Evolutionary conservation across 2,888 invertebrate genomes (phyloP).

Genomic region (Drosophila bunnanda): DNA sequence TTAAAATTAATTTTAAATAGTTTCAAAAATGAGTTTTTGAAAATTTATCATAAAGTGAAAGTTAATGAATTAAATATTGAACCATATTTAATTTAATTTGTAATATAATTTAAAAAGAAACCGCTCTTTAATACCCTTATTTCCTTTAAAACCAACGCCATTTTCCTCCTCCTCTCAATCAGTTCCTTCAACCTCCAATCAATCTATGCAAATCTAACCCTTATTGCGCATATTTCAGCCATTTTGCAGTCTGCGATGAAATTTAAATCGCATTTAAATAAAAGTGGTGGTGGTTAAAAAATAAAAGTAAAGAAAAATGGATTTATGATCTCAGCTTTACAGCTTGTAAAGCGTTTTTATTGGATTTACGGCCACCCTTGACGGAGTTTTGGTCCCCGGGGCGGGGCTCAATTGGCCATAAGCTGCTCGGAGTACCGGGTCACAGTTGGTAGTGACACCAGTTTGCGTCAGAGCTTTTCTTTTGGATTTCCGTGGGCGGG

Average conservation of each 20-base stretch:
- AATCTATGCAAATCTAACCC: slow-evolving; percentile 58
- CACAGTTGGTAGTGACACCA: slow-evolving; percentile 80
- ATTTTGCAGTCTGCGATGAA: slow-evolving; percentile 21
- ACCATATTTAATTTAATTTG: not conserved
- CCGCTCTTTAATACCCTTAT: not conserved
- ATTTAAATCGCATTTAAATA: slow-evolving; percentile 32
- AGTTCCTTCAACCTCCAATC: not conserved
- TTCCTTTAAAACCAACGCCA: slow-evolving; percentile 4
- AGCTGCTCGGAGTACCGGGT: slow-evolving; percentile 70
- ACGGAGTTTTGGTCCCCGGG: slow-evolving; percentile 21
- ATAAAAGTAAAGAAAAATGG: slow-evolving; percentile 41
- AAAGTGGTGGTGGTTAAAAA: slow-evolving; percentile 34
- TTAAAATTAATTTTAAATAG: too few relatives aligned
- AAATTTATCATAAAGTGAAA: too few relatives aligned
- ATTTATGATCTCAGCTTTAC: slow-evolving; percentile 74
- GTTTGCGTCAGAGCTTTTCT: slow-evolving; percentile 62
- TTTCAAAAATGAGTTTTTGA: too few relatives aligned
- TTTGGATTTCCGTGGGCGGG: slow-evolving; percentile 32
- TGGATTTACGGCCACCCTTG: slow-evolving; percentile 73
- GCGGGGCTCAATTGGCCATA: slow-evolving; percentile 75
- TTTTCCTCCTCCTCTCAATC: slow-evolving; percentile 5
- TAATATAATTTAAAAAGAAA: too few relatives aligned
- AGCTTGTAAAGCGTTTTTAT: slow-evolving; percentile 83
- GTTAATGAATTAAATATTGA: too few relatives aligned
- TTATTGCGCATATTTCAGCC: slow-evolving; percentile 31